A percentile compares a stretch with the other conserved stretches of the same genome.
Conservation (phyloP, 2,888 invertebrate genomes). For the Monoplex corrugatus region DNA sequence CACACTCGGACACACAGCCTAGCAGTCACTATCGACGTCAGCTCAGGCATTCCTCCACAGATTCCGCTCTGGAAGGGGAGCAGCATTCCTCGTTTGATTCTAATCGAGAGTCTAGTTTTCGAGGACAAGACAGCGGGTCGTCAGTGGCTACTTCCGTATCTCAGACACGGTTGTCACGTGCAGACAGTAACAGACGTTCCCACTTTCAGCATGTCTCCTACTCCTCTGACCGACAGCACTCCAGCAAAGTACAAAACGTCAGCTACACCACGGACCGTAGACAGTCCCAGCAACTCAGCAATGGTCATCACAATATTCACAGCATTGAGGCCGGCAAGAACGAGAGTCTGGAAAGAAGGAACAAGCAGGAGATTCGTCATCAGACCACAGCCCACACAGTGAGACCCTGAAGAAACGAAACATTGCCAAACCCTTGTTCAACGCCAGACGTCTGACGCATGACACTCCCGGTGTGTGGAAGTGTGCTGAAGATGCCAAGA, state of each 20-base stretch:
- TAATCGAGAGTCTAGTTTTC: background rate
- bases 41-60: background rate
- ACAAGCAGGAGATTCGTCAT: background rate
- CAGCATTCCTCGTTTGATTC: background rate
- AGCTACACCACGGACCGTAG: too few species aligned
- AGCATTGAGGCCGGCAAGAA: background rate
- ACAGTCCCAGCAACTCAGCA: background rate
- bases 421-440: conserved; percentile 45
- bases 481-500: conserved; percentile 25
- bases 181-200: background rate
- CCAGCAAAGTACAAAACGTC: too few species aligned
- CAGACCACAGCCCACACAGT: background rate
- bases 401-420: background rate
- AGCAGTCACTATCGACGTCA: background rate
- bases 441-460: conserved; percentile 43
- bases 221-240: too few species aligned
- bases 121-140: background rate
- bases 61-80: background rate
- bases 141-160: background rate
- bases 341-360: background rate
- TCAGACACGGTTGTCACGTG: background rate
- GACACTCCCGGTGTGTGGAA: conserved; percentile 18
- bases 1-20: background rate
- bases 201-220: too few species aligned
- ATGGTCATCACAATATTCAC: background rate